Evolutionary conservation across 2,797 vertebrate species (phyloP).

Genomic region (Syngnathus rostellatus): DNA sequence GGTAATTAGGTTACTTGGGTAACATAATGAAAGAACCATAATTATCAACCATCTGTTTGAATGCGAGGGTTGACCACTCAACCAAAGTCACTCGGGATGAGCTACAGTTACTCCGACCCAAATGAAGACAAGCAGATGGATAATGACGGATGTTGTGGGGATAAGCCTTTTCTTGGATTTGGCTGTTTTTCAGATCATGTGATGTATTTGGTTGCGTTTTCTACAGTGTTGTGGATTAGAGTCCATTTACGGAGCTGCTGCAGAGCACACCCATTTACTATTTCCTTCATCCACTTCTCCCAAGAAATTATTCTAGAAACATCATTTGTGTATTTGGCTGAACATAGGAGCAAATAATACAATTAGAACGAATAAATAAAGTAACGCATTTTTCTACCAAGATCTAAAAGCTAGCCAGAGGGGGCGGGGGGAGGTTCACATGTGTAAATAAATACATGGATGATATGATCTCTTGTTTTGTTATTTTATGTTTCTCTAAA

Average conservation of each 20-base stretch:
- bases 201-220: too few relatives aligned
- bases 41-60: background rate
- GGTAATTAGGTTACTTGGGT: too few relatives aligned
- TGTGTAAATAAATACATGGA: slow-evolving; percentile 31
- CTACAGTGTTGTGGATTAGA: background rate
- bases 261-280: background rate
- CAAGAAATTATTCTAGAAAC: background rate
- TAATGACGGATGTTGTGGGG: background rate
- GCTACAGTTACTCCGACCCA: background rate
- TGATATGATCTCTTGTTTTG: too few relatives aligned
- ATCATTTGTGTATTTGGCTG: background rate
- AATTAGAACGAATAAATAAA: slow-evolving; percentile 34
- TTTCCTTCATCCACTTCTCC: background rate
- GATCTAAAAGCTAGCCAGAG: slow-evolving; percentile 20
- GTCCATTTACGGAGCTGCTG: background rate
- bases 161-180: background rate
- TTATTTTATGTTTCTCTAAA: too few relatives aligned
- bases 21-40: too few relatives aligned
- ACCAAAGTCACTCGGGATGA: background rate
- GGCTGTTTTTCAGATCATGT: background rate
- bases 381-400: slow-evolving; percentile 9
- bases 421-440: slow-evolving; percentile 19
- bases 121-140: background rate
- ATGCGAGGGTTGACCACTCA: background rate
- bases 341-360: slow-evolving; percentile 25